phyloP scores from a whole-genome alignment of 2,888 invertebrate species.

The Eupithecia tripunctaria region DNA sequence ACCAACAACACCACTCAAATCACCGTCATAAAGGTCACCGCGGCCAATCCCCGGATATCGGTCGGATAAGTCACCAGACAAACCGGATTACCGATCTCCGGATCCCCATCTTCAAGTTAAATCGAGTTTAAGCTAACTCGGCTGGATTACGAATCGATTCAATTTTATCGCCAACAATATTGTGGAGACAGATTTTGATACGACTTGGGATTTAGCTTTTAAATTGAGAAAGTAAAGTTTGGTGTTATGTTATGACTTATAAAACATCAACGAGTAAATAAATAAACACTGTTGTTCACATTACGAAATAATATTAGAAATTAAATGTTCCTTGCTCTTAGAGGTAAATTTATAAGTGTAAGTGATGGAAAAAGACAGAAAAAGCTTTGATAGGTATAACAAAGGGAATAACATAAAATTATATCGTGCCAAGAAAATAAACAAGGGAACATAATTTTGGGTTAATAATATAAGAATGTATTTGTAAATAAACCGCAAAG shows the following conservation, averaged over 20 bases:
- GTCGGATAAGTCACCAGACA: conserved; percentile 69
- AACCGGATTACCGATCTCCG: conserved; percentile 73
- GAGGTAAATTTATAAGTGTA: neutral
- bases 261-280: neutral
- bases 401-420: neutral
- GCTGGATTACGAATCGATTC: conserved; percentile 25
- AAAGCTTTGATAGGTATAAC: no score
- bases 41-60: conserved; percentile 45
- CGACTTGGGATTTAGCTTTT: conserved; percentile 1
- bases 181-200: conserved; percentile 12
- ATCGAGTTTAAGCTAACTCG: conserved; percentile 42
- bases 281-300: neutral
- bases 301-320: neutral
- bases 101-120: conserved; percentile 61
- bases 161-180: conserved; percentile 34
- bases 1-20: conserved; percentile 38
- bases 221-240: neutral
- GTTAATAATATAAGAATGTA: neutral
- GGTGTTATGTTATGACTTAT: neutral
- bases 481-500: neutral
- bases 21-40: neutral
- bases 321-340: neutral
- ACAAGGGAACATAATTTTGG: neutral
- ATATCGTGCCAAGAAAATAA: neutral
- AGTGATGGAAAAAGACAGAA: neutral